phyloP scores from a whole-genome alignment of 92 coral and sea anemone species.

The Scolanthus callimorphus region DNA sequence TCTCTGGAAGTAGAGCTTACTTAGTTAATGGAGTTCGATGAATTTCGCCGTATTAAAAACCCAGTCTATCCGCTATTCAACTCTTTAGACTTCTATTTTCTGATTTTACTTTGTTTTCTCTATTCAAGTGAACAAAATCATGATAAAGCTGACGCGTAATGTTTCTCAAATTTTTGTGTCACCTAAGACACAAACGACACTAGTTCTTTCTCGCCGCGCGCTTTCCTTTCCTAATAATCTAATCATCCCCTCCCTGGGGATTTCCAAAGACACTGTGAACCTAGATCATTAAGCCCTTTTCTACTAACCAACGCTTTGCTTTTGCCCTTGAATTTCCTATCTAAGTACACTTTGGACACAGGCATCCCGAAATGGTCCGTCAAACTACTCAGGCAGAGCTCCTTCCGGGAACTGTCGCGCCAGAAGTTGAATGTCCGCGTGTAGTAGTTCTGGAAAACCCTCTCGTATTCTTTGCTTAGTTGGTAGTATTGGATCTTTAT shows the following conservation, averaged over 20 bases:
- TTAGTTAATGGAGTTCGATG: no score
- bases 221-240: no score
- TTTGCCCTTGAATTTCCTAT: conserved; percentile 60
- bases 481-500: conserved; percentile 27
- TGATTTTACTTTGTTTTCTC: no score
- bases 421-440: conserved; percentile 47
- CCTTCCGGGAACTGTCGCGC: conserved; percentile 31
- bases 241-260: neutral
- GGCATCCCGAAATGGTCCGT: conserved; percentile 55
- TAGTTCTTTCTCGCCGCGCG: no score
- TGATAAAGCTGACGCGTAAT: no score
- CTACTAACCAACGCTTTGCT: conserved; percentile 57
- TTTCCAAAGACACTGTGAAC: no score
- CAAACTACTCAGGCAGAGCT: conserved; percentile 39
- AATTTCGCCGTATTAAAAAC: no score
- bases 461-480: conserved; percentile 25
- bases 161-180: no score
- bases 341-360: conserved; percentile 67
- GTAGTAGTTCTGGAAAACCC: conserved; percentile 44
- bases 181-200: neutral
- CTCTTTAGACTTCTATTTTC: no score
- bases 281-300: neutral
- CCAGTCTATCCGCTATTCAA: no score
- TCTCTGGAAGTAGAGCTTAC: no score
- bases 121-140: no score